Conservation (phyloP, 2,888 invertebrate species). For the Agrochola lychnidis region DNA sequence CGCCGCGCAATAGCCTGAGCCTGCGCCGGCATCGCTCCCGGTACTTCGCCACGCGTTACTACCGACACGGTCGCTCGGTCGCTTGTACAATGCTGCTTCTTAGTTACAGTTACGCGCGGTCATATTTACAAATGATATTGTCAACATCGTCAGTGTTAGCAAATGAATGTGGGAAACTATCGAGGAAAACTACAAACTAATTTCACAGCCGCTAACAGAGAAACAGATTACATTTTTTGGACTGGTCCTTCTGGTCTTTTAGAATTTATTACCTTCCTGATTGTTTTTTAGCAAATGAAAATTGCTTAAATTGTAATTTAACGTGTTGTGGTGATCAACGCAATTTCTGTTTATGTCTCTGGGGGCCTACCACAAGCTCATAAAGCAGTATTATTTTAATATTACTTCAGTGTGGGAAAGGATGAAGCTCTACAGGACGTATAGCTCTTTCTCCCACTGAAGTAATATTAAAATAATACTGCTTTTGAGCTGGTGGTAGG, state of each 20-base stretch:
- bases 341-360: not conserved
- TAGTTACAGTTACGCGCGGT: slow-evolving; percentile 2
- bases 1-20: slow-evolving; percentile 40
- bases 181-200: not conserved
- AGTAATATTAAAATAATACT: too few relatives aligned
- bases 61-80: not conserved
- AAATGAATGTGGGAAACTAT: not conserved
- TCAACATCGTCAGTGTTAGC: not conserved
- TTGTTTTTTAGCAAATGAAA: not conserved
- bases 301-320: not conserved
- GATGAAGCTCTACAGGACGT: too few relatives aligned
- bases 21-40: slow-evolving; percentile 15
- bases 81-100: not conserved
- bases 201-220: not conserved
- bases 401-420: too few relatives aligned
- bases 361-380: too few relatives aligned
- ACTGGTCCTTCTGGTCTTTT: not conserved
- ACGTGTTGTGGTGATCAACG: not conserved
- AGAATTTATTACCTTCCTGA: not conserved
- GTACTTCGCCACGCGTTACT: not conserved
- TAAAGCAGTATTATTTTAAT: too few relatives aligned
- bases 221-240: too few relatives aligned
- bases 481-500: too few relatives aligned
- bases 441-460: too few relatives aligned
- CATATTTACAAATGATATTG: not conserved